Conservation (phyloP, 2,113 vertebrate species). For the Urocynchramus pylzowi region DNA sequence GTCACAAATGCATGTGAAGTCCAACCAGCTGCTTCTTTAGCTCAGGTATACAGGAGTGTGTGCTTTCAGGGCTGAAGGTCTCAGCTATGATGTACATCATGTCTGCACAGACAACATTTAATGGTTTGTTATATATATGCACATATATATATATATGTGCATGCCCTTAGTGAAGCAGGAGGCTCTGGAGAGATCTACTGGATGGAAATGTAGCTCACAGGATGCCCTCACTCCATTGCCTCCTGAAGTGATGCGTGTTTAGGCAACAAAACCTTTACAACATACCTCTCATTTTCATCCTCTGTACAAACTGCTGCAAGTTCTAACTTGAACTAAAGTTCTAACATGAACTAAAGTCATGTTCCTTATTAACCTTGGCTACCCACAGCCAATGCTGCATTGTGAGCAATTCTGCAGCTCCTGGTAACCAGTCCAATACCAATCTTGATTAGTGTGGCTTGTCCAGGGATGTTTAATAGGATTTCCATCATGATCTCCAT, state of each 20-base stretch:
- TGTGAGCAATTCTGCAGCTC: conserved; percentile 1
- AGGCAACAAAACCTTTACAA: neutral
- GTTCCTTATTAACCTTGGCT: neutral
- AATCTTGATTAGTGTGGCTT: neutral
- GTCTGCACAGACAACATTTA: neutral
- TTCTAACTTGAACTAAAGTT: no score
- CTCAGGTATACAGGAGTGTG: conserved; percentile 22
- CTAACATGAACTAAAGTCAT: neutral
- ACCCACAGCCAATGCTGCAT: neutral
- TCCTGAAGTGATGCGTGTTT: neutral
- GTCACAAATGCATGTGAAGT: neutral
- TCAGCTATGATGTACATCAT: neutral
- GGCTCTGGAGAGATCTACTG: neutral
- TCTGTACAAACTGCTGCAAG: neutral
- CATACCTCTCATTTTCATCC: neutral
- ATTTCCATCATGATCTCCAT: neutral
- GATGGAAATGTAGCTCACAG: neutral
- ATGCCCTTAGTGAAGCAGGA: neutral
- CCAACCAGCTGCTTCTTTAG: neutral
- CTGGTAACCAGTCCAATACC: neutral
- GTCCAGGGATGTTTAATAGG: neutral
- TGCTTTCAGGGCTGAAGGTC: neutral
- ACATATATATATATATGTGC: no score
- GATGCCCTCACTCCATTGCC: neutral
- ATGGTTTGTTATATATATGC: neutral